Conservation (phyloP, 2,113 vertebrate genomes). For the western clawed frog (Xenopus tropicalis) region DNA sequence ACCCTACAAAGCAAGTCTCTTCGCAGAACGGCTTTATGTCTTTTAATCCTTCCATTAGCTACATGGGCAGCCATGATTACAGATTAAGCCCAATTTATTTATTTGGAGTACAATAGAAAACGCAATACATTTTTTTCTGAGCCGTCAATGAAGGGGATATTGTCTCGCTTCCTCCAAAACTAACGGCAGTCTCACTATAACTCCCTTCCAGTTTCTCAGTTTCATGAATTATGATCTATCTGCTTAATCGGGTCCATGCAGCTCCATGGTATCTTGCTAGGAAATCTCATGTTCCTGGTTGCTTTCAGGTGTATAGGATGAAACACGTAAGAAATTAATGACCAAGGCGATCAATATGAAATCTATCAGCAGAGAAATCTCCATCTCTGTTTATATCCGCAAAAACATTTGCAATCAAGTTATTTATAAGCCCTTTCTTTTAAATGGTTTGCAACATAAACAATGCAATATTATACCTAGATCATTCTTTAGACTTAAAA, state of each 20-base stretch:
- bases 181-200: not conserved
- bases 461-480: not conserved
- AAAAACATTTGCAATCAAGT: not conserved
- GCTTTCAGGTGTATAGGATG: slow-evolving; percentile 10
- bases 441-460: not conserved
- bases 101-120: slow-evolving; percentile 29
- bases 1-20: slow-evolving; percentile 36
- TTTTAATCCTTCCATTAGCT: slow-evolving; percentile 43
- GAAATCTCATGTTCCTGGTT: slow-evolving; percentile 31
- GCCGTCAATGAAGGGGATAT: slow-evolving; percentile 15
- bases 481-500: no score
- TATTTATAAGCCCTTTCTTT: not conserved
- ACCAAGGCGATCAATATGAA: slow-evolving; percentile 16
- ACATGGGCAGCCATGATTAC: slow-evolving; percentile 35
- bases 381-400: not conserved
- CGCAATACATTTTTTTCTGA: slow-evolving; percentile 19
- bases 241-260: slow-evolving; percentile 7
- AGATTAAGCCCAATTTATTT: slow-evolving; percentile 45
- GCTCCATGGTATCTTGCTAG: slow-evolving; percentile 8
- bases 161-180: not conserved
- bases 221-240: slow-evolving; percentile 16
- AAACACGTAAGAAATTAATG: slow-evolving; percentile 13
- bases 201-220: slow-evolving; percentile 10
- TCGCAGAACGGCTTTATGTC: slow-evolving; percentile 39
- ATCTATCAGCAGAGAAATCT: slow-evolving; percentile 9